Conservation (phyloP, 2,797 vertebrate species). For the Adelosebastes latens region DNA sequence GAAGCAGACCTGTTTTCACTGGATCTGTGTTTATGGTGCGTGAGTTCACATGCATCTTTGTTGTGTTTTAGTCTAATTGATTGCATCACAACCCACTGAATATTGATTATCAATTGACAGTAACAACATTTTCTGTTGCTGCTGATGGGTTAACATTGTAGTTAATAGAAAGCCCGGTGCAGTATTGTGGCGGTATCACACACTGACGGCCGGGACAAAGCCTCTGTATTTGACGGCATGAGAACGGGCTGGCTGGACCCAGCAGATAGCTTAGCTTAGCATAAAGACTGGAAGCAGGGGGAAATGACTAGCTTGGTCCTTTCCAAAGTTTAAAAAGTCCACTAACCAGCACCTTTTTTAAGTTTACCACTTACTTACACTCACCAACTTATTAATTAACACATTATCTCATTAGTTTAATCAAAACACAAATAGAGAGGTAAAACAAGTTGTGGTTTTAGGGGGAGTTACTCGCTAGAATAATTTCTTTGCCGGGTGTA, state of each 20-base stretch:
- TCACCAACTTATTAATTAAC: too few relatives aligned
- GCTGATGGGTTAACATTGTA: too few relatives aligned
- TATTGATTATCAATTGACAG: background rate
- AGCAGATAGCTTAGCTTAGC: background rate
- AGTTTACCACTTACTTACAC: background rate
- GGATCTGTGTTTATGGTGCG: background rate
- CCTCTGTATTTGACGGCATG: too few relatives aligned
- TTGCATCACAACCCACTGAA: background rate
- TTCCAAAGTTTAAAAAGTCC: background rate
- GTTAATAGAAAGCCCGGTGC: too few relatives aligned
- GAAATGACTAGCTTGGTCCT: background rate
- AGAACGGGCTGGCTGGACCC: too few relatives aligned
- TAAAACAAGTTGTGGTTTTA: background rate
- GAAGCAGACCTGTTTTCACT: slow-evolving; percentile 10
- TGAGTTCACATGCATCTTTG: background rate
- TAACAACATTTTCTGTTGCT: background rate
- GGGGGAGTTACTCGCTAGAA: background rate
- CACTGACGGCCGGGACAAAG: too few relatives aligned
- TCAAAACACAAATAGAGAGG: background rate
- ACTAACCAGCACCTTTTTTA: background rate
- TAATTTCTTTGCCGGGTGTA: background rate
- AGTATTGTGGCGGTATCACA: too few relatives aligned
- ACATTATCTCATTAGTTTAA: background rate
- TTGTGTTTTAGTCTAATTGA: background rate
- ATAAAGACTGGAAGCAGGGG: background rate